Percentiles rank a stretch among this genome's conserved stretches.
Evolutionary conservation across 2,888 invertebrate genomes (phyloP).

Genomic region (Tribolium freemani): DNA sequence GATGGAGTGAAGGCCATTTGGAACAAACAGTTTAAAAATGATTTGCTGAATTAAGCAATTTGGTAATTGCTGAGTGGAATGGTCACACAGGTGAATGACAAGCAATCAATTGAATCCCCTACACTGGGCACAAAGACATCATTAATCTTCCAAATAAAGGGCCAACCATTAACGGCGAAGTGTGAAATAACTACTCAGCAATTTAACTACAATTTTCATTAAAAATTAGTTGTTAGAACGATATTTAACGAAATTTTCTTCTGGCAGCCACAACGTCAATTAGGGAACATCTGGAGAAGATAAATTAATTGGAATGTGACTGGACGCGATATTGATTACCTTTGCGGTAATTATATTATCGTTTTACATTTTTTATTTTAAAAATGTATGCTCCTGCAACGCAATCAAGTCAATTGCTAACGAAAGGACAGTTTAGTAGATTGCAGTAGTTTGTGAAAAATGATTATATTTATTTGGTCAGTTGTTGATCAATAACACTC

Average conservation of each 20-base stretch:
- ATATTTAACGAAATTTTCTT: not conserved
- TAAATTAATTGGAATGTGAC: not conserved
- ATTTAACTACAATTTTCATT: too few relatives aligned
- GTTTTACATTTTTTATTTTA: not conserved
- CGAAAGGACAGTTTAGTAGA: too few relatives aligned
- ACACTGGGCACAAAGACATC: slow-evolving; percentile 1
- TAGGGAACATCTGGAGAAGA: not conserved
- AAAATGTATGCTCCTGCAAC: not conserved
- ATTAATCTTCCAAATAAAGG: not conserved
- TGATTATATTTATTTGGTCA: not conserved
- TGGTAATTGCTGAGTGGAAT: not conserved
- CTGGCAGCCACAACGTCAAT: not conserved
- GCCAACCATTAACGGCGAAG: not conserved
- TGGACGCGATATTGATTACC: not conserved
- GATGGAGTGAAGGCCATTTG: not conserved
- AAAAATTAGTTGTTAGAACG: too few relatives aligned
- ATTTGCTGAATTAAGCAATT: not conserved
- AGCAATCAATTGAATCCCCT: not conserved
- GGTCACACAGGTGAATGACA: not conserved
- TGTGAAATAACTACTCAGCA: too few relatives aligned
- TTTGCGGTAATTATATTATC: not conserved
- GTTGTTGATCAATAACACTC: not conserved
- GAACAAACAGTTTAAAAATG: too few relatives aligned
- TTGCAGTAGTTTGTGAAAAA: too few relatives aligned
- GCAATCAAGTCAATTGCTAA: not conserved